A percentile compares a stretch with the other conserved stretches of the same genome.
Evolutionary conservation across 2,113 vertebrate genomes (phyloP).

Genomic region (Natator depressus): DNA sequence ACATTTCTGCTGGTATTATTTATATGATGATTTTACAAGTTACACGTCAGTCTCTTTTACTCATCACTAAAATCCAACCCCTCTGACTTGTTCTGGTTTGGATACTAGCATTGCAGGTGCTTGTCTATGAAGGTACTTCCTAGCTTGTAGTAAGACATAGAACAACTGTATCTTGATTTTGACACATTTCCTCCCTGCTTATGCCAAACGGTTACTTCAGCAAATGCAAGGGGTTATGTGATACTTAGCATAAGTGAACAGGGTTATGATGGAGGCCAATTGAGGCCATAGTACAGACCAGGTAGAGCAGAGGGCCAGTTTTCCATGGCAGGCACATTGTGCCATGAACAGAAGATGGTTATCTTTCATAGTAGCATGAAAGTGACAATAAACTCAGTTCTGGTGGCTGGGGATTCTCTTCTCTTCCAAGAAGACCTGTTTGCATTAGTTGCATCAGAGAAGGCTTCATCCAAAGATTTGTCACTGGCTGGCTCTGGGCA

Average conservation of each 20-base stretch:
- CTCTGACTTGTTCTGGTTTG: neutral
- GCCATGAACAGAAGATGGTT: neutral
- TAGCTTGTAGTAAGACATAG: neutral
- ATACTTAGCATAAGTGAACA: neutral
- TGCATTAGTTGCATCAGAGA: rapidly evolving
- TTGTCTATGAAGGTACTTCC: neutral
- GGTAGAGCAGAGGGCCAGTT: rapidly evolving
- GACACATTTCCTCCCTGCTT: neutral
- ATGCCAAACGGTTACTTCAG: neutral
- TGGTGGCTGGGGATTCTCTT: no score
- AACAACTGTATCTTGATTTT: neutral
- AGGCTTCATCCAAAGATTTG: rapidly evolving
- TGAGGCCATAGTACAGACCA: neutral
- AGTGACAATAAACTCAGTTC: rapidly evolving
- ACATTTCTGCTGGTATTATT: neutral
- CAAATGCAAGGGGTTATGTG: neutral
- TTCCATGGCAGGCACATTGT: neutral
- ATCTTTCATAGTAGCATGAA: neutral
- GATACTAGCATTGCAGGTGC: neutral
- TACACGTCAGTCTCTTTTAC: neutral
- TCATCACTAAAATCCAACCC: neutral
- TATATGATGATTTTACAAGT: neutral
- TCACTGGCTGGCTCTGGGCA: neutral
- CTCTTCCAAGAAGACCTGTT: neutral
- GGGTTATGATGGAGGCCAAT: neutral